Evolutionary conservation across 1,140 invertebrate genomes (phyloP).

Genomic region (Cardiocondyla obscurior): DNA sequence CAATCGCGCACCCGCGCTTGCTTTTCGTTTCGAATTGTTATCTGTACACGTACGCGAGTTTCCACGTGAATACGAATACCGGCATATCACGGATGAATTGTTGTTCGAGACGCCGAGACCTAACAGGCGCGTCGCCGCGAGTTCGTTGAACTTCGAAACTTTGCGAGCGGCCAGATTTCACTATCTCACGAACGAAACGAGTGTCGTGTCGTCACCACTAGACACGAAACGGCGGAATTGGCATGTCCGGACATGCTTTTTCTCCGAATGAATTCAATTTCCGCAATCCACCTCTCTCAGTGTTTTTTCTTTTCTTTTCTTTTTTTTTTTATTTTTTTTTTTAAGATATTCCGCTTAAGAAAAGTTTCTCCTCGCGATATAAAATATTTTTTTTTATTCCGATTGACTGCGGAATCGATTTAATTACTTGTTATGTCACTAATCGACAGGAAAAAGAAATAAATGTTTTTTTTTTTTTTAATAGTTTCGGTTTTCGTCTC

Average conservation of each 20-base stretch:
- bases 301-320: not conserved
- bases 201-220: not conserved
- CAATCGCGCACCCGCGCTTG: conserved; percentile 31
- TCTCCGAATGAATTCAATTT: not conserved
- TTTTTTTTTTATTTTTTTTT: not conserved
- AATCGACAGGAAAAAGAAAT: not conserved
- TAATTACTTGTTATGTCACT: not conserved
- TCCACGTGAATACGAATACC: conserved; percentile 49
- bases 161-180: conserved; percentile 52
- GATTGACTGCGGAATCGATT: not conserved
- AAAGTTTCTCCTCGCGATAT: not conserved
- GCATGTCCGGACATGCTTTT: conserved; percentile 7
- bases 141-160: conserved; percentile 65
- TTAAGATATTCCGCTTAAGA: not conserved
- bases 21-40: conserved; percentile 67
- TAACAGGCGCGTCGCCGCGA: conserved; percentile 2
- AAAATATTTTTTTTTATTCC: not conserved
- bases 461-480: not conserved
- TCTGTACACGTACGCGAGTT: conserved; percentile 45
- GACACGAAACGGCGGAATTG: conserved; percentile 35
- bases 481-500: too few relatives aligned
- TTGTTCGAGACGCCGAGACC: conserved; percentile 15
- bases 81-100: conserved; percentile 36
- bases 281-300: not conserved
- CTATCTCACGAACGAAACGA: conserved; percentile 37